Evolutionary conservation across 2,797 vertebrate species (phyloP), one percentile per base, ranked within the genome.

Genomic region (Delichon dasypus): DNA sequence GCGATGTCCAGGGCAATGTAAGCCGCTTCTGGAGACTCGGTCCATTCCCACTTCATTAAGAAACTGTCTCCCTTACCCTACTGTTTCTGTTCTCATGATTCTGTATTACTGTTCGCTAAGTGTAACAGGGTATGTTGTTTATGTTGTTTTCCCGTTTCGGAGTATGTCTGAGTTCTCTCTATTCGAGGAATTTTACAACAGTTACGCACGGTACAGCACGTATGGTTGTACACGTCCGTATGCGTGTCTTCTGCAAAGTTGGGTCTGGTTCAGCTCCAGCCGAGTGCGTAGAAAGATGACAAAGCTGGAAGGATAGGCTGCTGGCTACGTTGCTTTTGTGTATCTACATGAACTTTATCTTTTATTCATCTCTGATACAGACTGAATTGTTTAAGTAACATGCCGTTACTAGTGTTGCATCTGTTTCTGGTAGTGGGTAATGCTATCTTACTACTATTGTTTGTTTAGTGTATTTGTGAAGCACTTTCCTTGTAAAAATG

Each of bases 211-310:
- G 22, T 54, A 36, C 73, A 42, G 70, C 86, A 7, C 62, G 38
- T 60, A 10, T 51, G 61, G 38, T 66, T 83, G 74, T 93, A 76
- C 60, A 10, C 15, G 9, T 78, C 61, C 45, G 15, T 85, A 20
- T 71, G 44, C 81, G 75, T 89, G 42, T 93, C 73, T 91, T 64
- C 74, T 65, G 79, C 65, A 87, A 98, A 98, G 95, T 97, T 97
- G 95, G 29, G 71, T 93, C 88, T 85, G 93, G 71, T 97, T 96
- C 96, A 87, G 94, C 85, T 94, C 95, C 71, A 60, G 34, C 26
- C 55, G 76, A 30, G 78, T 64, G 57, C 6, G 10, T 77, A 79
- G 78, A 93, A 94, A 95, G 95, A 92, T 93, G 84, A 70, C 55
- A 78, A 93, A 88, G 81, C 95, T 96, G 90, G 91, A 93, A 97